These are phyloP conservation scores for Neosilurus hyrtlii DNA, from an alignment of 2,797 vertebrate species.

Conservation along the genomic window DNA sequence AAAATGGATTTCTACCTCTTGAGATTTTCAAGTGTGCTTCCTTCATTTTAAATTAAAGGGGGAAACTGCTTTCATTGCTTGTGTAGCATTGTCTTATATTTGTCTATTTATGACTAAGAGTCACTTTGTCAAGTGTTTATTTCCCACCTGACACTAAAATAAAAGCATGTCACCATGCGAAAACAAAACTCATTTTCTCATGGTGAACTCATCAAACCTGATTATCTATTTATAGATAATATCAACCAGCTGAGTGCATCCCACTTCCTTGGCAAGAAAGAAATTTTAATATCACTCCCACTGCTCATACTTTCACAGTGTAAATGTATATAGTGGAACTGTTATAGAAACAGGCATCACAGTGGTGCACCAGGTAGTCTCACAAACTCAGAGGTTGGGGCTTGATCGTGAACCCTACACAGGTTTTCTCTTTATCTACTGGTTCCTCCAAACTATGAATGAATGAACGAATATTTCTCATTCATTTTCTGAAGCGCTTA, in stretches of 20 bases:
- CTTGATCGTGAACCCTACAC: background rate
- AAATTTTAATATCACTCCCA: background rate
- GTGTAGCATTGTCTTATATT: background rate
- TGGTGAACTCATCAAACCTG: too few relatives aligned
- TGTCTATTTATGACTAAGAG: slow-evolving; percentile 22
- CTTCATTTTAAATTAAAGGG: background rate
- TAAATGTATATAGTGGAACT: slow-evolving; percentile 1
- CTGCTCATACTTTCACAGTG: background rate
- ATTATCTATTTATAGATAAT: background rate
- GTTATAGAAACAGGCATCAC: background rate
- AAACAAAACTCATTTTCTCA: background rate
- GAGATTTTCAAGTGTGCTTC: background rate
- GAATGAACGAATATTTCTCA: background rate
- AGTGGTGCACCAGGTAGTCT: background rate
- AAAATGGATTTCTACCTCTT: background rate
- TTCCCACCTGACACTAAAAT: slow-evolving; percentile 31
- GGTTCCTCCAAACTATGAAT: background rate
- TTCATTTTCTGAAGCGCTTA: too few relatives aligned
- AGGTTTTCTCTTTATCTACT: background rate
- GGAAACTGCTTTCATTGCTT: slow-evolving; percentile 9
- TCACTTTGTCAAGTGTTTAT: slow-evolving; percentile 35
- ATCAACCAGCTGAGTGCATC: background rate
- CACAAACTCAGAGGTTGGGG: background rate
- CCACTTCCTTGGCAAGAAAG: background rate
- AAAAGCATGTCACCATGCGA: slow-evolving; percentile 16